phyloP scores from a whole-genome alignment of 2,797 vertebrate genomes.

The Danio albolineatus region DNA sequence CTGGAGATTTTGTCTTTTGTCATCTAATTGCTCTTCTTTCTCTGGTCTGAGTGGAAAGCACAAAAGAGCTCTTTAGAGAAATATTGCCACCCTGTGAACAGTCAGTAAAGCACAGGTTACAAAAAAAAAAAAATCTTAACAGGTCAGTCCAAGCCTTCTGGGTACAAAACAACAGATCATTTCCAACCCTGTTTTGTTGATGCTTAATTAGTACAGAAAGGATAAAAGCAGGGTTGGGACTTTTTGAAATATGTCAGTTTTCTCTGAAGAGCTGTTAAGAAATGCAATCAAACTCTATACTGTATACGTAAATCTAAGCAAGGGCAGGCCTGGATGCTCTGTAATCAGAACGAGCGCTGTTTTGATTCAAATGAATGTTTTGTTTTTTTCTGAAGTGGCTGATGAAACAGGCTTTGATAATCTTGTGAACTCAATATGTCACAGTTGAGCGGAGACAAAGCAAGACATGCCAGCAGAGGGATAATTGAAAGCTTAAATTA shows the following conservation, averaged over 20 bases:
- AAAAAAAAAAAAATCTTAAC: constrained; percentile 4
- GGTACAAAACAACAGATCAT: background rate
- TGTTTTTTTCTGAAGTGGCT: constrained; percentile 23
- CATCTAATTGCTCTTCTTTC: constrained; percentile 38
- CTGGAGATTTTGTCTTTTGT: constrained; percentile 41
- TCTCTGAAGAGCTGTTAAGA: background rate
- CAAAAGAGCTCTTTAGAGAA: constrained; percentile 52
- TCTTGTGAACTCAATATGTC: constrained; percentile 39
- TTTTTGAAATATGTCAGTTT: constrained; percentile 20
- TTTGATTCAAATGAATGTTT: constrained; percentile 23
- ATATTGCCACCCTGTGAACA: constrained; percentile 62
- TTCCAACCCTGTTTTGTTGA: background rate
- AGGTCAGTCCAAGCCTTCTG: constrained; percentile 14
- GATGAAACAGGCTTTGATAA: constrained; percentile 27
- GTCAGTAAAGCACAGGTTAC: background rate
- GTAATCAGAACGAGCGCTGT: constrained; percentile 10
- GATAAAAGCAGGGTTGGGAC: background rate
- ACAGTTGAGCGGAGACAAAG: constrained; percentile 24
- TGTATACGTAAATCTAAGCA: constrained; percentile 6
- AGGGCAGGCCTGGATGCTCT: constrained; percentile 27
- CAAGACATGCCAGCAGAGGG: constrained; percentile 11
- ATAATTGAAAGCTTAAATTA: constrained; percentile 36
- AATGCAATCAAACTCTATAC: constrained; percentile 15
- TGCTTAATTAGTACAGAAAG: constrained; percentile 8
- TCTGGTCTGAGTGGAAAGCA: constrained; percentile 25